Evolutionary conservation across 2,797 vertebrate genomes (phyloP).

Genomic region (Xiphophorus birchmanni): DNA sequence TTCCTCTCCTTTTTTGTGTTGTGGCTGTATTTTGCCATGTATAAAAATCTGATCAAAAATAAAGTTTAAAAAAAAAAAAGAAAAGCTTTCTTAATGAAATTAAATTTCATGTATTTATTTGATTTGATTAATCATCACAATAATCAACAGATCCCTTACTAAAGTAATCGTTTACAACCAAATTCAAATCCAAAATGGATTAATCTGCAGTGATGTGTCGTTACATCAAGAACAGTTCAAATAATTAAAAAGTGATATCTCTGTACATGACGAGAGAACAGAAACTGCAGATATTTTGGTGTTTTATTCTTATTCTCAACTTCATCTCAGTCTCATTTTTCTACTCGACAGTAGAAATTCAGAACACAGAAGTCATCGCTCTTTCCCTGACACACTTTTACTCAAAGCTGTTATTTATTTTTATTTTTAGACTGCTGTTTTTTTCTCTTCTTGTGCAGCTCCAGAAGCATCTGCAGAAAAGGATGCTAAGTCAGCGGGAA

Average conservation of each 20-base stretch:
- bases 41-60: no score
- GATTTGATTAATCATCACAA: no score
- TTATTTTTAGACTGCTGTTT: background rate
- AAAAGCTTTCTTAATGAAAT: no score
- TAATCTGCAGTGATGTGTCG: background rate
- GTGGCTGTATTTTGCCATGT: no score
- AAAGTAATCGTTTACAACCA: no score
- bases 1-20: no score
- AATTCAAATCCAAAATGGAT: background rate
- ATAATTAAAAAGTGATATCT: background rate
- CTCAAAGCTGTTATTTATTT: conserved; percentile 22
- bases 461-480: conserved; percentile 59
- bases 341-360: conserved; percentile 16
- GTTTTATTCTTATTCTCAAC: background rate
- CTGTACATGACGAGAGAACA: background rate
- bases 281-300: background rate
- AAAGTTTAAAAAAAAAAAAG: no score
- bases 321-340: background rate
- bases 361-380: conserved; percentile 33
- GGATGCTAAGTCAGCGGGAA: conserved; percentile 78
- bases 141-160: no score
- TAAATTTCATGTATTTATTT: no score
- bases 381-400: conserved; percentile 73
- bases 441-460: conserved; percentile 29
- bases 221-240: background rate